Evolutionary conservation across 1,140 invertebrate species (phyloP).

Genomic region (Zophobas morio): DNA sequence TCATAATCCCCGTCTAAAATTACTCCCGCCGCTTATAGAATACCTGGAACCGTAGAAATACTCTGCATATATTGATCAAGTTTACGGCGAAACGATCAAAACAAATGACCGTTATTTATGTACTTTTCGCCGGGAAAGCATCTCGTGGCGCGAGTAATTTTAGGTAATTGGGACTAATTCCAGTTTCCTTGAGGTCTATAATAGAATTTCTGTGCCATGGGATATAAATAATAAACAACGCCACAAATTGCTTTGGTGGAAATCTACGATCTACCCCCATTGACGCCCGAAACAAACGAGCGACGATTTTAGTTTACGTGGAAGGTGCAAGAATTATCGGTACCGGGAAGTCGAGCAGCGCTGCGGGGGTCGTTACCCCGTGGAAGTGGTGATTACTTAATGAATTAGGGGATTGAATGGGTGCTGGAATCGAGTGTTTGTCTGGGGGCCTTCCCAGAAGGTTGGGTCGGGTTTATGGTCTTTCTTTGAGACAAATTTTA

Average conservation of each 20-base stretch:
- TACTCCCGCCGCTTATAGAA: conserved; percentile 20
- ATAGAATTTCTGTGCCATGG: conserved; percentile 16
- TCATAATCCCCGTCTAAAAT: conserved; percentile 23
- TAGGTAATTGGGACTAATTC: conserved; percentile 35
- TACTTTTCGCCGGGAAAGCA: conserved; percentile 30
- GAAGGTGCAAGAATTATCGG: no score
- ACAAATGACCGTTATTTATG: conserved; percentile 31
- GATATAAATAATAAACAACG: conserved; percentile 21
- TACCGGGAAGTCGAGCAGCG: no score
- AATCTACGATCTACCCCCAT: background rate
- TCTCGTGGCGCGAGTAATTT: conserved; percentile 22
- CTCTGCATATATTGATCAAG: conserved; percentile 40
- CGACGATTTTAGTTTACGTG: no score
- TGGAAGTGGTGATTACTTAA: no score
- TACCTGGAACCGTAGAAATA: conserved; percentile 10
- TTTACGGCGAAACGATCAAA: conserved; percentile 36
- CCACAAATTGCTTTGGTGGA: background rate
- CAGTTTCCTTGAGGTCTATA: conserved; percentile 14
- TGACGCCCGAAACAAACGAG: background rate
- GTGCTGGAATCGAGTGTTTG: no score
- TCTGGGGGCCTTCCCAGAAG: no score
- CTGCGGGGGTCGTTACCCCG: no score
- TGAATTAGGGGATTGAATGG: no score
- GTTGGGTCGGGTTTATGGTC: no score
- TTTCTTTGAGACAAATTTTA: no score